Percentiles rank a stretch among this genome's conserved stretches.
phyloP scores from a whole-genome alignment of 1,140 invertebrate species.

The Zaprionus davidi region DNA sequence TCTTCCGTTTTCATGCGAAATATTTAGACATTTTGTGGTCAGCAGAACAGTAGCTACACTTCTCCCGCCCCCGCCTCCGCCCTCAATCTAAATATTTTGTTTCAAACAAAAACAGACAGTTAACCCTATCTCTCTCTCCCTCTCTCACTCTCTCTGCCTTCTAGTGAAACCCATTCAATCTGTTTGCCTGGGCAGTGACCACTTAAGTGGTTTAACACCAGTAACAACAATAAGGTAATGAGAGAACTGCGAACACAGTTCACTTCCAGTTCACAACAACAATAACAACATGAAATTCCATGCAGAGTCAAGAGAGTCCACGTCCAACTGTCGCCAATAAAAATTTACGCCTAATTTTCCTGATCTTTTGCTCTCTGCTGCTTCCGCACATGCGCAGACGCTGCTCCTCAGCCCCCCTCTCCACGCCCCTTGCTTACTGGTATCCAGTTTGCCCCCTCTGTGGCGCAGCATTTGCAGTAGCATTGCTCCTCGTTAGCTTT shows the following conservation, averaged over 20 bases:
- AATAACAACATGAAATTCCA: slow-evolving; percentile 28
- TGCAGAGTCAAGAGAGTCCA: slow-evolving; percentile 3
- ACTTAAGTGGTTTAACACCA: slow-evolving; percentile 69
- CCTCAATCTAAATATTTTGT: slow-evolving; percentile 39
- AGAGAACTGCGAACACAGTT: background rate
- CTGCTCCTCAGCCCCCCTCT: background rate
- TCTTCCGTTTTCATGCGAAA: slow-evolving; percentile 70
- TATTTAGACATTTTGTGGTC: slow-evolving; percentile 67
- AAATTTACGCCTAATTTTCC: slow-evolving; percentile 71
- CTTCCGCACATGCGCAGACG: slow-evolving; percentile 72
- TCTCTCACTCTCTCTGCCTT: slow-evolving; percentile 26
- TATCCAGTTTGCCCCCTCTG: background rate
- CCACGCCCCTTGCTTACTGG: background rate
- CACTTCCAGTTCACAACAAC: background rate
- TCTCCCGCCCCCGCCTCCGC: slow-evolving; percentile 17
- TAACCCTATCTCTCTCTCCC: slow-evolving; percentile 8
- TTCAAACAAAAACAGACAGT: slow-evolving; percentile 24
- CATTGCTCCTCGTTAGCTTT: slow-evolving; percentile 46
- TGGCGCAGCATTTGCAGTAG: background rate
- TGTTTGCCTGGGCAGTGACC: slow-evolving; percentile 54
- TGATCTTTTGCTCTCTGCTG: slow-evolving; percentile 23
- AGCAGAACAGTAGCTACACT: slow-evolving; percentile 31
- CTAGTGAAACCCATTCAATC: slow-evolving; percentile 22
- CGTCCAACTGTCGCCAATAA: slow-evolving; percentile 71
- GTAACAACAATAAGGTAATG: background rate